Evolutionary conservation across 2,888 invertebrate genomes (phyloP), one percentile per base, ranked within the genome.

Genomic region (Nudaria mundana): DNA sequence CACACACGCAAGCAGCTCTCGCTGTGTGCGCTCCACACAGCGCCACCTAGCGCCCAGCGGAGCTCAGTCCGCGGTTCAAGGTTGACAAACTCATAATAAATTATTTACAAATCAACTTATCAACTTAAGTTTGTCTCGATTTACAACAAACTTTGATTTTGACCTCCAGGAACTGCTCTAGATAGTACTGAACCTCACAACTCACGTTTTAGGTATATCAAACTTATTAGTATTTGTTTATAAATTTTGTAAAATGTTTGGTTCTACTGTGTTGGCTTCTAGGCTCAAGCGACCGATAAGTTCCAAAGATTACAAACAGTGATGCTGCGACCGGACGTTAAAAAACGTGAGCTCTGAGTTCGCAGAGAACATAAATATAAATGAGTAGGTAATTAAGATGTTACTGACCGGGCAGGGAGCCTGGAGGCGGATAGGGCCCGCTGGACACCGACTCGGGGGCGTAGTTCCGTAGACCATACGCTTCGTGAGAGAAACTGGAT

Each of bases 381-480:
- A 44, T 39, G 30, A 63, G 56, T 49, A 57, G 50, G 8, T 20
- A 20, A 7, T 5, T 48, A 48, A 48, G 40, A 34, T 50, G 70
- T 73, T 89, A 90, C 88, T 83, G 52, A 87, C 88, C 88, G 66
- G 88, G 88, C 48, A 88, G 60, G 71, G 91, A 91, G 92, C 95
- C 94, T 91, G 94, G 93, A 69, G 94, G 93, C 69, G 94, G 93
- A 68, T 94, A 95, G 26, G 94, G 94, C 44, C 93, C 93, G 63
- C 93, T 92, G 62, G 93, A 92, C 53, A 94, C 94, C 30, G 92
- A 91, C 76, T 94, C 94, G 2, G 93, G 92, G 37, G 90, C 91
- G 77, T 95, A 95, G 81, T 93, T 94, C 67, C 94, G 91, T 40
- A 94, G 91, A 37, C 93, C 92, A 72, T 94, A 94, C 40, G 93